Conservation (phyloP, 2,888 invertebrate species). For the Xylocampa areola region DNA sequence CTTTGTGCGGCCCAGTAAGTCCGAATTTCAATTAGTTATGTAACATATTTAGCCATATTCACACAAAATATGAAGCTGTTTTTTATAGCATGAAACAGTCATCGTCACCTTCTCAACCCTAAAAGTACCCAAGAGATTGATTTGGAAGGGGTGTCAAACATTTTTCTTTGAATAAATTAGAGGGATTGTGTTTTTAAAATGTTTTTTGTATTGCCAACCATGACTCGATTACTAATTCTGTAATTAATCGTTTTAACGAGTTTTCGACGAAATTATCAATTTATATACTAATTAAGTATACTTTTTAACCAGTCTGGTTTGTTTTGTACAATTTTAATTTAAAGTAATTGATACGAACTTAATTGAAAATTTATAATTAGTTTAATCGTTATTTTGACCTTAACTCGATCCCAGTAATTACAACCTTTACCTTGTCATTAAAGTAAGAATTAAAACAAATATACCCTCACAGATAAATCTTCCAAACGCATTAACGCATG, state of each 20-base stretch:
- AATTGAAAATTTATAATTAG: background rate
- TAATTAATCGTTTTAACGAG: slow-evolving; percentile 79
- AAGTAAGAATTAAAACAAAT: too few species aligned
- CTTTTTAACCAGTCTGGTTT: slow-evolving; percentile 22
- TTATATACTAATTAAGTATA: slow-evolving; percentile 20
- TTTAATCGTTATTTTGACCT: background rate
- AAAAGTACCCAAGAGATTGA: slow-evolving; percentile 49
- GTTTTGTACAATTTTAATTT: slow-evolving; percentile 18
- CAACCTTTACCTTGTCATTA: too few species aligned
- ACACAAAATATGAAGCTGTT: too few species aligned
- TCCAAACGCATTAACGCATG: too few species aligned
- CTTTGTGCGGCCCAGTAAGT: too few species aligned
- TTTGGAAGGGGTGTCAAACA: slow-evolving; percentile 61
- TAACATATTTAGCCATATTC: too few species aligned
- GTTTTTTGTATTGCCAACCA: slow-evolving; percentile 74
- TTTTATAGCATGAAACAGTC: slow-evolving; percentile 11
- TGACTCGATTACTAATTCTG: slow-evolving; percentile 69
- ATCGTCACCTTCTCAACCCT: slow-evolving; percentile 30
- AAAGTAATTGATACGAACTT: background rate
- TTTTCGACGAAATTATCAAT: slow-evolving; percentile 55
- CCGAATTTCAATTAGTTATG: too few species aligned
- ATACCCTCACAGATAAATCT: too few species aligned
- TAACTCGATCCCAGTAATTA: background rate
- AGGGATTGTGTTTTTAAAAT: slow-evolving; percentile 81
- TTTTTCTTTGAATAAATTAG: slow-evolving; percentile 87